Evolutionary conservation across 2,113 vertebrate species (phyloP).

Genomic region (Jaculus jaculus): DNA sequence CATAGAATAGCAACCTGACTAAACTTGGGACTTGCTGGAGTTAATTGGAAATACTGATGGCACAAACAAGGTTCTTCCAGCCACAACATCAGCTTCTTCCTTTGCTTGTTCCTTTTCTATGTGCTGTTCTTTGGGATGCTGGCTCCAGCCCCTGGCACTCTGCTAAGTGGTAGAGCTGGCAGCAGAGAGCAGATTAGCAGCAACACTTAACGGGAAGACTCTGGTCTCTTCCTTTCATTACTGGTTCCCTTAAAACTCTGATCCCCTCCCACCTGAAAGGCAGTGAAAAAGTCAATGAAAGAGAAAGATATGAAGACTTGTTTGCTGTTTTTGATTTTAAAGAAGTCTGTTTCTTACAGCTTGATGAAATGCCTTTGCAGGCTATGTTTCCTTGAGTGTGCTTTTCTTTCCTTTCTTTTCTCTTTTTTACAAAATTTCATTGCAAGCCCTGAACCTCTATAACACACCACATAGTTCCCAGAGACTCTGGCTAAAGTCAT

Average conservation of each 20-base stretch:
- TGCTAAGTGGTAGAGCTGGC: conserved; percentile 55
- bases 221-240: conserved; percentile 31
- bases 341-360: conserved; percentile 53
- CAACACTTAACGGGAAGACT: conserved; percentile 40
- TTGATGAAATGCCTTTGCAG: conserved; percentile 46
- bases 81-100: background rate
- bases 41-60: background rate
- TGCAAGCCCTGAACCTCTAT: background rate
- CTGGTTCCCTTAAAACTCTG: conserved; percentile 31
- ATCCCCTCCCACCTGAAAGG: conserved; percentile 37
- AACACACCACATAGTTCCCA: background rate
- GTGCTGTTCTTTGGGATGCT: background rate
- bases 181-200: conserved; percentile 44
- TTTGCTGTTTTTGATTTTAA: background rate
- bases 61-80: background rate
- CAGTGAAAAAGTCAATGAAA: conserved; percentile 53
- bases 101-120: background rate
- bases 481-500: background rate
- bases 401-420: background rate
- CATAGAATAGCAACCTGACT: background rate
- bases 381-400: conserved; percentile 29
- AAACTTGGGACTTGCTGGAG: background rate
- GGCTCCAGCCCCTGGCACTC: background rate
- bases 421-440: background rate
- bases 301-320: background rate